These are phyloP conservation scores for Morpho achilles DNA, from an alignment of 2,888 invertebrate genomes.

Conservation along the genomic window DNA sequence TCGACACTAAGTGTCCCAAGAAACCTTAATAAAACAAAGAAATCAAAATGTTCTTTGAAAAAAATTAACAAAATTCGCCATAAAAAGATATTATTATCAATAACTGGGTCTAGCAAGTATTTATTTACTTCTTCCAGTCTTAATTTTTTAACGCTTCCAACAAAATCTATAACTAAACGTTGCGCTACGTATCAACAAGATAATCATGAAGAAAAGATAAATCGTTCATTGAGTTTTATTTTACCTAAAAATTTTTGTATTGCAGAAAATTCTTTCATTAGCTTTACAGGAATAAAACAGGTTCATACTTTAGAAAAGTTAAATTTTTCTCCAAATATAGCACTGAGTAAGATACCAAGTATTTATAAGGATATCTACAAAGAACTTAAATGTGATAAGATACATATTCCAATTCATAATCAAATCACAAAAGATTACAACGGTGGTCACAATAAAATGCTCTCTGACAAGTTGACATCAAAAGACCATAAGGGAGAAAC, in stretches of 20 bases:
- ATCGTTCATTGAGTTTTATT: not conserved
- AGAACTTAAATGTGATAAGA: not conserved
- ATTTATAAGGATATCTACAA: slow-evolving; percentile 16
- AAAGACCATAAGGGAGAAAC: not conserved
- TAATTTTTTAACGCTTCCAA: slow-evolving; percentile 48
- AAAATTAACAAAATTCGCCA: slow-evolving; percentile 33
- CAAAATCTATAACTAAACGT: slow-evolving; percentile 43
- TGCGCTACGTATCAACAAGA: slow-evolving; percentile 35
- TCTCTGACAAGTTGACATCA: no score
- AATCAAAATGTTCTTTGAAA: slow-evolving; percentile 21
- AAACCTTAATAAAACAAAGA: slow-evolving; percentile 36
- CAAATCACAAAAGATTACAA: not conserved
- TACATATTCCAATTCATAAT: not conserved
- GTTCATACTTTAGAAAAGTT: not conserved
- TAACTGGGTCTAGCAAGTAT: slow-evolving; percentile 31
- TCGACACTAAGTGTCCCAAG: slow-evolving; percentile 64
- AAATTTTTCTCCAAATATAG: no score
- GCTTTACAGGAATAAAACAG: not conserved
- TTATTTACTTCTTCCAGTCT: slow-evolving; percentile 40
- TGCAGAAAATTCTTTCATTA: not conserved
- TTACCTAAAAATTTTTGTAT: not conserved
- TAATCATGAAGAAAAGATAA: not conserved
- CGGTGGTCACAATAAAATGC: no score
- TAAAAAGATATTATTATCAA: slow-evolving; percentile 35
- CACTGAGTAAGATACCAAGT: slow-evolving; percentile 3